Conservation (phyloP, 2,888 invertebrate species). For the Mechanitis mazaeus region DNA sequence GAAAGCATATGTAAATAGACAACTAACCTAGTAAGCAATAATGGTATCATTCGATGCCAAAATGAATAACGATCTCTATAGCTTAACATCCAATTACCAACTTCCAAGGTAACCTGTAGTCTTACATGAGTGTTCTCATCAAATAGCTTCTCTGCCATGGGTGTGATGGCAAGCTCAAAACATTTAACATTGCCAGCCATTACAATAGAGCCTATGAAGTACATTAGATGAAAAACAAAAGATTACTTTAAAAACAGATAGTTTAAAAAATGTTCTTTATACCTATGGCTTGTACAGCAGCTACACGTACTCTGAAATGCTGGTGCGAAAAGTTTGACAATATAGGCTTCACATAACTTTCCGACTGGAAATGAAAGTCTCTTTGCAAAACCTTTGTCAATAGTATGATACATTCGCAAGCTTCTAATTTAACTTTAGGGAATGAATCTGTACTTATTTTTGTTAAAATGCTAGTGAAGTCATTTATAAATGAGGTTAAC, state of each 20-base stretch:
- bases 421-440: constrained; percentile 87
- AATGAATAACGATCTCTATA: constrained; percentile 92
- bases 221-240: neutral
- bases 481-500: constrained; percentile 83
- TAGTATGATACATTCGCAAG: constrained; percentile 82
- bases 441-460: constrained; percentile 86
- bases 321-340: constrained; percentile 86
- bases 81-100: constrained; percentile 85
- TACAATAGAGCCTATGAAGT: constrained; percentile 72
- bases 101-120: constrained; percentile 83
- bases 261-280: neutral
- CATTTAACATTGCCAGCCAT: constrained; percentile 83
- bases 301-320: constrained; percentile 86
- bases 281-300: constrained; percentile 85
- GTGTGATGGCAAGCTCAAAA: constrained; percentile 83
- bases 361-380: constrained; percentile 86
- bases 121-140: constrained; percentile 89
- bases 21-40: constrained; percentile 86
- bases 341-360: constrained; percentile 84
- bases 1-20: neutral
- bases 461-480: constrained; percentile 83
- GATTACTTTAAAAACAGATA: neutral
- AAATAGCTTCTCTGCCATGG: constrained; percentile 91
- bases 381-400: constrained; percentile 79
- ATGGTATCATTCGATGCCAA: constrained; percentile 89